Evolutionary conservation across 2,797 vertebrate genomes (phyloP), one percentile per base, ranked within the genome.

Genomic region (Centropyge bicolor): DNA sequence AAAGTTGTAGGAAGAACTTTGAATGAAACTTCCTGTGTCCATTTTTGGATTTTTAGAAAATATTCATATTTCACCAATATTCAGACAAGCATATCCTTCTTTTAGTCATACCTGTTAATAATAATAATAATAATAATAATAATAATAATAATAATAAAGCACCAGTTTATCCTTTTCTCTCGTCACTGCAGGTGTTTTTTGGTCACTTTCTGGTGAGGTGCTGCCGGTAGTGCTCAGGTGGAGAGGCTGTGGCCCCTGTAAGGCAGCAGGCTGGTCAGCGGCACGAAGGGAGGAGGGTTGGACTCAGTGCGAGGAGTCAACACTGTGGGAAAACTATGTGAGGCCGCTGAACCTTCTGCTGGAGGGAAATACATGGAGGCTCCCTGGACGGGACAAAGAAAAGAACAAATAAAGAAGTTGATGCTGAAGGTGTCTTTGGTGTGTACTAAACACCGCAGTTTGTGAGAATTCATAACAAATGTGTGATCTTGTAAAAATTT

Each of bases 251-350:
- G 69, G 60, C 49, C 16, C 68, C 72, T 74, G 66, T 82, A 74
- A 8, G 85, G 81, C 73, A 77, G 70, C 48, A 78, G 62, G 74
- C 80, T 66, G 69, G 83, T 86, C 61, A 88, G 74, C 0, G 91
- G 90, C 22, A 80, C 69, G 6, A 92, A 93, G 4, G 92, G 87
- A 51, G 92, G 83, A 4, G 88, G 85, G 63, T 76, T 84, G 46
- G 51, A 66, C 14, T 93, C 77, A 4, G 48, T 27, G 27, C 10
- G 56, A 12, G 65, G 48, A 14, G 36, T 13, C 3, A 40, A 56
- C 11, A 70, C 36, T 19, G 74, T 60, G 11, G 68, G 43, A 55
- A 62, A 75, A 41, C 61, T 81, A 45, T 84, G 80, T 1, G 85
- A n/a, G 20, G 52, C 49, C 12, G 51, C 45, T 8, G 59, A 13